Evolutionary conservation across 37 sponge, comb jelly and placozoan species (phyloP), one percentile per base, ranked within the genome.

Genomic region (Ephydatia muelleri): DNA sequence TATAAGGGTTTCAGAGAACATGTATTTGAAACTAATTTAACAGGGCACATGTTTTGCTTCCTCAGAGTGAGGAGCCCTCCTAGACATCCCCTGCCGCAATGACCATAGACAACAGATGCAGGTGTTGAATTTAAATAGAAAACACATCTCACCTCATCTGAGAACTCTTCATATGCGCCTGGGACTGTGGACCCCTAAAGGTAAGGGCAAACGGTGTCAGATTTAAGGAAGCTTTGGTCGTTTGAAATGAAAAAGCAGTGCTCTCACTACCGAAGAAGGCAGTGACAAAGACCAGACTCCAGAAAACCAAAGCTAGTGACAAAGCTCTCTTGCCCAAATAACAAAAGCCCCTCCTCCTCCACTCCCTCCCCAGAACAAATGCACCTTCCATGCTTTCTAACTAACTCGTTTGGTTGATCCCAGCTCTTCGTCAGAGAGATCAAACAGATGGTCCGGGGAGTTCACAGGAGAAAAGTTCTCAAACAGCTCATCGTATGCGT

Each of bases 381-480:
- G 33, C 16, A 72, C 34, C 31, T 16, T 21, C 34, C 31, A 64
- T 23, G 27, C 9, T 4, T 6, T 38, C 2, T 27, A 26, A 80
- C 88, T 48, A 43, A 89, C 90, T 78, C 86, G 81, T 77, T 90
- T 90, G 12, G 73, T 32, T 34, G 86, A 43, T 28, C 75, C 57
- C 27, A 86, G 68, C 23, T 90, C 88, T 26, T 94, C 94, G 75
- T 94, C 94, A 79, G 88, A 94, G 9, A 90, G 43, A 37, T 94
- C 94, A 94, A 94, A 94, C 72, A 85, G 76, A 66, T 85, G 90
- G 49, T 89, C 84, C 11, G 94, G 94, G 34, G 94, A 94, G 31
- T 94, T 90, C 70, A 91, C 94, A 1, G 94, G 94, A 40, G 94
- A 94, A 74, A 94, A 94, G 0, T 88, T 85, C 66, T 94, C 94